Conservation (phyloP, 2,888 invertebrate species). For the Branchellion lobata region DNA sequence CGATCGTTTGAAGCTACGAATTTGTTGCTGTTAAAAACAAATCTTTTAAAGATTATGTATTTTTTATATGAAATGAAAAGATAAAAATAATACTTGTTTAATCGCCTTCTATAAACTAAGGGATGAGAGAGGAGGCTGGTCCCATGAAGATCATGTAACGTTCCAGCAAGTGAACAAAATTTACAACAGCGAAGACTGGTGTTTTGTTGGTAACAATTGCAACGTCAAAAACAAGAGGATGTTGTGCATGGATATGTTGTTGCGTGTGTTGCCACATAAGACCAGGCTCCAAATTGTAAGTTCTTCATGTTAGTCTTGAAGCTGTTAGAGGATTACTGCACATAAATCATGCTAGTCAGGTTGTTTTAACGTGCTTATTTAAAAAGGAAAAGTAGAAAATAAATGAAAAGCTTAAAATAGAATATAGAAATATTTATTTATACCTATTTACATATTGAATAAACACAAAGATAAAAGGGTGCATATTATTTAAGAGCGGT, state of each 20-base stretch:
- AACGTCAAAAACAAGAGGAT: slow-evolving; percentile 56
- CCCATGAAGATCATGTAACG: slow-evolving; percentile 57
- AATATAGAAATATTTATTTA: neutral
- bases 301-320: slow-evolving; percentile 16
- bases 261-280: slow-evolving; percentile 57
- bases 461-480: no score
- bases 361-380: no score
- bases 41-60: no score
- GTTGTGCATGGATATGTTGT: slow-evolving; percentile 58
- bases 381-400: no score
- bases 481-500: no score
- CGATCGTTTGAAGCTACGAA: neutral
- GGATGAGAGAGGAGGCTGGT: slow-evolving; percentile 57
- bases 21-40: no score
- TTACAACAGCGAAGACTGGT: slow-evolving; percentile 55
- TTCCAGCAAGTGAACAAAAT: slow-evolving; percentile 59
- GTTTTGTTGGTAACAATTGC: neutral
- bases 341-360: no score
- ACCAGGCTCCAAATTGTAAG: slow-evolving; percentile 57
- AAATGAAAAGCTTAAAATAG: no score
- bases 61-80: no score
- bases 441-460: no score
- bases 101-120: no score
- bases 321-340: neutral
- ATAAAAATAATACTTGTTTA: no score